Evolutionary conservation across 2,888 invertebrate genomes (phyloP).

Genomic region (Nephrotoma appendiculata): DNA sequence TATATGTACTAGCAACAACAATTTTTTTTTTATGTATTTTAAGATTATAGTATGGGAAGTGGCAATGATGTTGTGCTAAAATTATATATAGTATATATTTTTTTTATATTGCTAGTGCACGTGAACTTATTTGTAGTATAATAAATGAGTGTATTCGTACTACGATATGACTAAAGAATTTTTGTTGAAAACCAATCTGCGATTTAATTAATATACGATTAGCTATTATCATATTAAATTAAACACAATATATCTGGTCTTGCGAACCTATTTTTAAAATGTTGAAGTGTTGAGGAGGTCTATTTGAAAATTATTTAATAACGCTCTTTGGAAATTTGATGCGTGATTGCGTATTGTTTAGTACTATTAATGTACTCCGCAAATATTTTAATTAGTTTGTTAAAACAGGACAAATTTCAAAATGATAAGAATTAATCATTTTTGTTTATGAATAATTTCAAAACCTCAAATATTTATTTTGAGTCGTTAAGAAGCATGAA

Average conservation of each 20-base stretch:
- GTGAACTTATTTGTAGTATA: neutral
- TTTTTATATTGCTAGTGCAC: neutral
- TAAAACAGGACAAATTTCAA: neutral
- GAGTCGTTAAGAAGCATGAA: too few relatives aligned
- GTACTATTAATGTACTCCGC: neutral
- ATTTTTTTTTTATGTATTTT: neutral
- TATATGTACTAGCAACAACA: neutral
- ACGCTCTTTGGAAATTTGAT: neutral
- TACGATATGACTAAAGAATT: neutral
- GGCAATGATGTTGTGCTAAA: neutral
- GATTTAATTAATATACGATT: neutral
- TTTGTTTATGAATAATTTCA: neutral
- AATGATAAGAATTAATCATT: neutral
- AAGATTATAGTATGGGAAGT: neutral
- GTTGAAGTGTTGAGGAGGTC: neutral
- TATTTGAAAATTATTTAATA: neutral
- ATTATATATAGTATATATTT: neutral
- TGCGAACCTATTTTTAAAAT: neutral
- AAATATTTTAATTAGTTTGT: neutral
- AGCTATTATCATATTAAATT: neutral
- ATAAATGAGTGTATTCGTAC: neutral
- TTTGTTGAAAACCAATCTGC: neutral
- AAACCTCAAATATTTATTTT: too few relatives aligned
- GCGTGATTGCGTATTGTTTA: neutral
- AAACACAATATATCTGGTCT: neutral